Evolutionary conservation across 2,113 vertebrate genomes (phyloP).

Genomic region (Nothocercus julius): DNA sequence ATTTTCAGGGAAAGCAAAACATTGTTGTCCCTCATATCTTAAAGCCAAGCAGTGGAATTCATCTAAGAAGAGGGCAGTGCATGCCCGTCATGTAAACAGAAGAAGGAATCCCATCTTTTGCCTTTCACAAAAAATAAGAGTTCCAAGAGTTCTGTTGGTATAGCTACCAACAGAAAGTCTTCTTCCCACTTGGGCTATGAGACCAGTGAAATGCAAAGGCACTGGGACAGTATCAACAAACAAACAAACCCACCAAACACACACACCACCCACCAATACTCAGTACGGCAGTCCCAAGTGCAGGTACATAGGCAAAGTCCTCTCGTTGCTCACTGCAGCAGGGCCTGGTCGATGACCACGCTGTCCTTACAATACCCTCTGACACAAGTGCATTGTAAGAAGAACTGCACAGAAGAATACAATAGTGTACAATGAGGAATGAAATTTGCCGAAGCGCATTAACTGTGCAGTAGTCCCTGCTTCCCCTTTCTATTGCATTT

Average conservation of each 20-base stretch:
- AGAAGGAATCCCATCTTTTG: background rate
- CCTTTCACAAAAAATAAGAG: background rate
- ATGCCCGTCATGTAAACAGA: background rate
- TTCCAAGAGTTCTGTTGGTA: rapidly evolving
- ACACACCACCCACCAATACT: background rate
- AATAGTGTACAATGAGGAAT: background rate
- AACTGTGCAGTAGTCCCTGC: background rate
- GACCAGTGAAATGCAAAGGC: background rate
- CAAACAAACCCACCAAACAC: no score
- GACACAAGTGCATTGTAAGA: background rate
- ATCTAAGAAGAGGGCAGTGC: background rate
- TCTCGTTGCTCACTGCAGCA: background rate
- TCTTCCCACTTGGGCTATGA: background rate
- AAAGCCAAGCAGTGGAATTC: background rate
- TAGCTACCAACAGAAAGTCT: background rate
- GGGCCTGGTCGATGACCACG: background rate
- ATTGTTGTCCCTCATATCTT: background rate
- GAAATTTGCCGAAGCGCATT: background rate
- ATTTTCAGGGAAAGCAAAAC: background rate
- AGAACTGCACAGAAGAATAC: background rate
- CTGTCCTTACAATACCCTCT: background rate
- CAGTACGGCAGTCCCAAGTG: background rate
- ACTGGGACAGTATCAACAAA: background rate
- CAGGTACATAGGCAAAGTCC: rapidly evolving
- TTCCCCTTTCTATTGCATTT: background rate